Base-by-base conservation (phyloP, 2,113 vertebrate species). In the Pteronura brasiliensis region DNA sequence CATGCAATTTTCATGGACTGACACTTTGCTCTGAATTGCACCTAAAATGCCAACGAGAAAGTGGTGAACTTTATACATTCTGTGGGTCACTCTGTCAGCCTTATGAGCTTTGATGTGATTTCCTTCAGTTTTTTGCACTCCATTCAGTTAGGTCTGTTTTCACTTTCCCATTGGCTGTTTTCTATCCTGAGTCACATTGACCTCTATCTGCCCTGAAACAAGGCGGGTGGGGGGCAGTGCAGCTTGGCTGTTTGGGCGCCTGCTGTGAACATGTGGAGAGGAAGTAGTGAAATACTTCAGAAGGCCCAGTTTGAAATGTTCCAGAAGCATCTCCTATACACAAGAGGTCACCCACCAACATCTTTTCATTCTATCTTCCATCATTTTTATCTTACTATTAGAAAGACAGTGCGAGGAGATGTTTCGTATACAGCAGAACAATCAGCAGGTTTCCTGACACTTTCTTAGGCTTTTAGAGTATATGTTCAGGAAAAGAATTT, bases 131-230 rank as follows among this genome's bases (percentile, higher is more conserved):
- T 93, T 88, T 96, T 87, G 36, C 83, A 88, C 84, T 93, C n/a
- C 76, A 86, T 72, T 96, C 29, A 65, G 6, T 55, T 90, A 36
- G 17, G 27, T 89, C 93, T 98, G 95, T 97, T 97, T 98, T 96
- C 83, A 94, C 69, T 95, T 98, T 98, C 74, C 63, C 74, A 57
- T 67, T 96, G 96, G 97, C 97, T 97, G 21, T 87, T 97, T 84
- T 93, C 95, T 96, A 11, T 93, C 80, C 89, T 97, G 97, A 97
- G 86, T 97, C 96, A 98, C 39, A 90, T 0, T 97, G 96, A 97
- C 96, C 96, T 96, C 91, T 71, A 21, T 85, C 74, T 97, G 95
- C 92, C 84, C 89, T 96, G 92, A 47, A 89, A 59, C 47, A 67
- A 89, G 61, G 77, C 55, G 55, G 61, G 36, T 3, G 20, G 2